phyloP scores from a whole-genome alignment of 2,113 vertebrate genomes.

The Crotalus viridis region DNA sequence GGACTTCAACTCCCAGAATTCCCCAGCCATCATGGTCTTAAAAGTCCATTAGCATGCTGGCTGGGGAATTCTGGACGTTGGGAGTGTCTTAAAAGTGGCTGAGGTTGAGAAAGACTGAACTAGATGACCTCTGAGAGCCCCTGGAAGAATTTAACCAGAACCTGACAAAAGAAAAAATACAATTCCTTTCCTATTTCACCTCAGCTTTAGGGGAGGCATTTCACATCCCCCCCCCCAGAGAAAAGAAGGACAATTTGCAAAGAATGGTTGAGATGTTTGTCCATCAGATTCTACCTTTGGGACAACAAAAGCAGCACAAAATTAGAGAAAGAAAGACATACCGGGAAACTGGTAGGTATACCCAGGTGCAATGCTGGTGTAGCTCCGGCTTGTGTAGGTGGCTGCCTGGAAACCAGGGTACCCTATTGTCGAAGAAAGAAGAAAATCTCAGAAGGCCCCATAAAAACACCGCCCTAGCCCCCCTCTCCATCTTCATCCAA shows the following conservation, averaged over 20 bases:
- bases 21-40: neutral
- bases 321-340: conserved; percentile 66
- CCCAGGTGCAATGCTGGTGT: conserved; percentile 93
- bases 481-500: neutral
- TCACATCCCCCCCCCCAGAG: conserved; percentile 26
- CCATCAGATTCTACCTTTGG: conserved; percentile 33
- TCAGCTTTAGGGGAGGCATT: conserved; percentile 58
- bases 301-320: neutral
- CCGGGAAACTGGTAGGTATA: conserved; percentile 99
- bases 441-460: neutral
- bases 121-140: neutral
- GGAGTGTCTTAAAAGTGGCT: neutral
- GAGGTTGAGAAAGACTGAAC: neutral
- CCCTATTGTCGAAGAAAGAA: conserved; percentile 69
- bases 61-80: neutral
- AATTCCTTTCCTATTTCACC: conserved; percentile 34
- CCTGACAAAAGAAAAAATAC: neutral
- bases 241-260: conserved; percentile 28
- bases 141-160: neutral
- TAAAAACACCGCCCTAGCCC: neutral
- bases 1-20: neutral
- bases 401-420: conserved; percentile 98
- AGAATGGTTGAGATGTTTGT: conserved; percentile 20
- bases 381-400: conserved; percentile 94
- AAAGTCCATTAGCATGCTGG: too few species aligned